A percentile compares a stretch with the other conserved stretches of the same genome.
Evolutionary conservation across 2,113 vertebrate species (phyloP).

Genomic region (Podarcis raffonei): DNA sequence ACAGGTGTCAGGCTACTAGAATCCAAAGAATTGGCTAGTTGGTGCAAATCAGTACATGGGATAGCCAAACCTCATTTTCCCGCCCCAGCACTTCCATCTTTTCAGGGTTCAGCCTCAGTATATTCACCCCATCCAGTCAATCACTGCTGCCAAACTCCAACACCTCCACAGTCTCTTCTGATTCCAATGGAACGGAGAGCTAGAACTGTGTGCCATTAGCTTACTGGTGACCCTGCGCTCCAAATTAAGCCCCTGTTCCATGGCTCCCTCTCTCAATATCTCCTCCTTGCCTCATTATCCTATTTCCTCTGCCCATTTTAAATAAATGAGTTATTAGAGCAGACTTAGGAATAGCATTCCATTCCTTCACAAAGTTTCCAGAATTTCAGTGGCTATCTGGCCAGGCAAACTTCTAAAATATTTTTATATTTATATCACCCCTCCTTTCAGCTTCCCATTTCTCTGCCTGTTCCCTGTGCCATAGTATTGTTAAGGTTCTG

Average conservation of each 20-base stretch:
- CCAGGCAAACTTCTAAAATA: background rate
- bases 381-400: background rate
- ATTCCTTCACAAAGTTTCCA: background rate
- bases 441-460: background rate
- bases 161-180: too few species aligned
- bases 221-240: too few species aligned
- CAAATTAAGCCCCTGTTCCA: background rate
- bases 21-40: background rate
- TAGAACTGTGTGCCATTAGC: too few species aligned
- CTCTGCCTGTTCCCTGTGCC: background rate
- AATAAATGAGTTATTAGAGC: background rate
- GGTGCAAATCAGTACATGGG: background rate
- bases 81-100: too few species aligned
- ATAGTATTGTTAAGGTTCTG: background rate
- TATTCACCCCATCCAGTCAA: too few species aligned
- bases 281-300: background rate
- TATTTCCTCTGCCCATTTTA: background rate
- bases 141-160: too few species aligned
- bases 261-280: background rate
- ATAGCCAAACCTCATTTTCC: too few species aligned
- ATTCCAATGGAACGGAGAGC: too few species aligned
- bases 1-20: conserved; percentile 29
- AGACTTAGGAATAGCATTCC: background rate
- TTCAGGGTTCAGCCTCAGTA: too few species aligned
- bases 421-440: background rate